Conservation (phyloP, 2,888 invertebrate genomes). For the Malacosoma neustria region DNA sequence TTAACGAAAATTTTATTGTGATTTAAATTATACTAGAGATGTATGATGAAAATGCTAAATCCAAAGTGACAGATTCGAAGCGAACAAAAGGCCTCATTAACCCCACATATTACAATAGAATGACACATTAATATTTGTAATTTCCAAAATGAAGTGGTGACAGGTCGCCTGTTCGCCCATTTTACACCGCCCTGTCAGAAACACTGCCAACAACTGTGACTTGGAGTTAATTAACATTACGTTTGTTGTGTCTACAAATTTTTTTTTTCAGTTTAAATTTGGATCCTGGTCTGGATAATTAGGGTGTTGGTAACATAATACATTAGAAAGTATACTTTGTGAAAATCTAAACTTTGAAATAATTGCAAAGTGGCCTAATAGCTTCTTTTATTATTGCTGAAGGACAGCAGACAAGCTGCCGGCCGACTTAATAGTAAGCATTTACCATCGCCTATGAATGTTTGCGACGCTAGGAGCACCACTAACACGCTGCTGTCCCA, state of each 20-base stretch:
- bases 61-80: not conserved
- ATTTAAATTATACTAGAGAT: too few species aligned
- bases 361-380: too few species aligned
- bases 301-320: too few species aligned
- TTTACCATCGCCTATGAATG: too few species aligned
- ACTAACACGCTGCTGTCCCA: too few species aligned
- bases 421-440: too few species aligned
- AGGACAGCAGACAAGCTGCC: too few species aligned
- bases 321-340: too few species aligned
- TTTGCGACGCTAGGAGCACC: too few species aligned
- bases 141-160: not conserved
- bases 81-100: not conserved
- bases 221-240: conserved; percentile 4
- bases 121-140: not conserved
- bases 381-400: too few species aligned
- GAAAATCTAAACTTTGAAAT: too few species aligned
- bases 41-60: not conserved
- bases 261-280: conserved; percentile 2
- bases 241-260: conserved; percentile 5
- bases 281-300: conserved; percentile 4
- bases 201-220: conserved; percentile 4
- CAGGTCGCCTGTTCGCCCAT: not conserved
- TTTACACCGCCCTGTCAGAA: not conserved
- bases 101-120: not conserved
- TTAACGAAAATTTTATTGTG: too few species aligned